These are phyloP conservation scores for Anhinga rufa DNA, from an alignment of 2,113 vertebrate species.

Conservation along the genomic window DNA sequence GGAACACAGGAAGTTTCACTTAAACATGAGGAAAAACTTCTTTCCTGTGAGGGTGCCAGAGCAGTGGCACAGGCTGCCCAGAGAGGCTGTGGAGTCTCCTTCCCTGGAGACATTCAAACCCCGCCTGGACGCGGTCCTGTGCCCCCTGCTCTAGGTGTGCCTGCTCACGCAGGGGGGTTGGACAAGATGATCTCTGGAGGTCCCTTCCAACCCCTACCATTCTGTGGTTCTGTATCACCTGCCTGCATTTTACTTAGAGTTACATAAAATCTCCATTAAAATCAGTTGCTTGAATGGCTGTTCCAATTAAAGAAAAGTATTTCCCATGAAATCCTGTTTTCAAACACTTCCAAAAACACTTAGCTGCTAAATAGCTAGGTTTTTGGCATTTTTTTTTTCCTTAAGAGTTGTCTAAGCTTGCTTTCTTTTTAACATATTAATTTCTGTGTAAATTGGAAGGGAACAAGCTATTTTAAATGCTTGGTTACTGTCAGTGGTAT, in stretches of 20 bases:
- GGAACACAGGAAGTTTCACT: no score
- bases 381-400: neutral
- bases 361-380: neutral
- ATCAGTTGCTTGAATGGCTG: neutral
- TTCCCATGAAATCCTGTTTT: neutral
- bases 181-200: no score
- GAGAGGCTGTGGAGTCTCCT: no score
- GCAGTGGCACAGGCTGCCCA: no score
- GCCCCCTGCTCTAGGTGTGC: no score
- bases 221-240: neutral
- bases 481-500: neutral
- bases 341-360: neutral
- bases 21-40: no score
- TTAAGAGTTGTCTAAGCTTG: neutral
- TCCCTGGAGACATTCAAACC: no score
- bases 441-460: neutral
- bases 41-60: no score
- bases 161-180: no score
- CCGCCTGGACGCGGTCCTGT: no score
- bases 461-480: neutral
- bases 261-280: neutral
- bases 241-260: neutral
- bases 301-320: neutral
- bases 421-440: neutral
- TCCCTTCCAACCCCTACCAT: no score